Conservation (phyloP, 92 coral and sea anemone species). For the Heliopora coerulea region DNA sequence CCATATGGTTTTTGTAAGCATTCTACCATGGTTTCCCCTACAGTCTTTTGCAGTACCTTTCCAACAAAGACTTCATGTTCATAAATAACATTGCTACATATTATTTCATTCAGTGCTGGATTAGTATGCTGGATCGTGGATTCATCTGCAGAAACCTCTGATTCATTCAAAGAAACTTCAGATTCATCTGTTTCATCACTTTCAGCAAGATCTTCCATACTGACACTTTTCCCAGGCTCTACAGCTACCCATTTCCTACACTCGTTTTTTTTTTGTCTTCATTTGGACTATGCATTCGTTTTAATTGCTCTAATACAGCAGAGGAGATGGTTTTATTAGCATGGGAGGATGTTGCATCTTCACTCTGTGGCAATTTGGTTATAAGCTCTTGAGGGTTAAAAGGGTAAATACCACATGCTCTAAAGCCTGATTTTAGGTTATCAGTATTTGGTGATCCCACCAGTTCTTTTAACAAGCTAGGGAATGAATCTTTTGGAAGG, state of each 20-base stretch:
- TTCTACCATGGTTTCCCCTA: constrained; percentile 3
- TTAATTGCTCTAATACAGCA: constrained; percentile 1
- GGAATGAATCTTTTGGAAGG: constrained; percentile 31
- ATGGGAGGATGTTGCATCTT: background rate
- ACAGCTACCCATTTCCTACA: constrained; percentile 6
- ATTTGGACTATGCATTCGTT: too few species aligned
- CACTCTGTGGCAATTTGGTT: constrained; percentile 16
- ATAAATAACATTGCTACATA: constrained; percentile 10
- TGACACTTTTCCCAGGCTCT: constrained; percentile 21
- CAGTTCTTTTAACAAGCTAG: too few species aligned
- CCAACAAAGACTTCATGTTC: constrained; percentile 31
- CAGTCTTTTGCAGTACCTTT: constrained; percentile 2
- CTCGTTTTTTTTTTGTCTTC: background rate
- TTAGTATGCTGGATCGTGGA: background rate
- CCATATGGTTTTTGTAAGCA: constrained; percentile 32
- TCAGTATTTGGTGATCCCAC: constrained; percentile 17
- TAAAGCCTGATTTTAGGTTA: constrained; percentile 16
- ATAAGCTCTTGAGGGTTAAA: constrained; percentile 6
- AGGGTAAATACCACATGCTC: constrained; percentile 29
- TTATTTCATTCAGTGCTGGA: background rate
- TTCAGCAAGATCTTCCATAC: background rate
- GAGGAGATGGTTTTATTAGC: constrained; percentile 6
- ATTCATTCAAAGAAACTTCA: background rate
- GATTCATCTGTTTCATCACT: background rate
- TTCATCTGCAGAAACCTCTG: background rate